Evolutionary conservation across 2,113 vertebrate genomes (phyloP).

Genomic region (Empidonax traillii): DNA sequence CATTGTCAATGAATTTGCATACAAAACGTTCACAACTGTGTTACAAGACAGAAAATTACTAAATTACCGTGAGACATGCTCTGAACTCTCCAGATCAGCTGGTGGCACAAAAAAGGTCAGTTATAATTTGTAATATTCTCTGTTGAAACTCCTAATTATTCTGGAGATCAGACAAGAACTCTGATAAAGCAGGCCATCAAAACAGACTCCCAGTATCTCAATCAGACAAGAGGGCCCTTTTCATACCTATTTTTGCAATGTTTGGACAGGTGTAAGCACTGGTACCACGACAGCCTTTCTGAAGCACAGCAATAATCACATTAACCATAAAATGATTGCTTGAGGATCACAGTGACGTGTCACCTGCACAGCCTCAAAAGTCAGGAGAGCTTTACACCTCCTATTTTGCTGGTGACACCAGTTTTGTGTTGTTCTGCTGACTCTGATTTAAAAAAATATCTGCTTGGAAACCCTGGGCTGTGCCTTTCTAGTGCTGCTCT

Average conservation of each 20-base stretch:
- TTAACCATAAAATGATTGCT: neutral
- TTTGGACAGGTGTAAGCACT: neutral
- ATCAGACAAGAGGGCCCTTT: neutral
- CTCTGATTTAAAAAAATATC: neutral
- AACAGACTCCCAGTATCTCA: neutral
- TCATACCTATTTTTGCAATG: neutral
- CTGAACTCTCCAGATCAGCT: neutral
- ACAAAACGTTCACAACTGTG: neutral
- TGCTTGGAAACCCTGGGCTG: neutral
- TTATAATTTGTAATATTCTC: neutral
- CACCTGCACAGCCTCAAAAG: neutral
- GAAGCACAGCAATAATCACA: neutral
- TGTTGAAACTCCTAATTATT: neutral
- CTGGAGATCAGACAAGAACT: neutral
- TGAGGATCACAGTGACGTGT: neutral
- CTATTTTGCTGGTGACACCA: neutral
- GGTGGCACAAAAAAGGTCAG: neutral
- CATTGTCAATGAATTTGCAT: neutral
- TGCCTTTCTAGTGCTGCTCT: neutral
- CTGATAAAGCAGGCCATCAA: neutral
- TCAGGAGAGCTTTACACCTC: neutral
- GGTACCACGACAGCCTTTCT: neutral
- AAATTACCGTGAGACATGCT: neutral
- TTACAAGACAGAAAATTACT: neutral
- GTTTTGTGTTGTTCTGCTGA: neutral